Evolutionary conservation across 2,888 invertebrate species (phyloP), one percentile per base, ranked within the genome.

Genomic region (Pheosia gnoma): DNA sequence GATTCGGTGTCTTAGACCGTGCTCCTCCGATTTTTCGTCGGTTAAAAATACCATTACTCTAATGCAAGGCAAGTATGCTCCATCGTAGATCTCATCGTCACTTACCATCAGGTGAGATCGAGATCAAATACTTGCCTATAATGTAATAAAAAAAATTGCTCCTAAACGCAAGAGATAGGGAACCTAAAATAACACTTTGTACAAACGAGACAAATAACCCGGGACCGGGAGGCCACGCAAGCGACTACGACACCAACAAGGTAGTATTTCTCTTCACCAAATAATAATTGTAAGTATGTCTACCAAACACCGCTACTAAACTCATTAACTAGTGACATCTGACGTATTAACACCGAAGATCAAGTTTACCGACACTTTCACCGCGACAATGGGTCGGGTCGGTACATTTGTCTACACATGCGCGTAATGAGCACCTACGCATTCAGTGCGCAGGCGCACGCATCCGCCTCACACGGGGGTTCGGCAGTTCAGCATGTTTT

Each of bases 341-440:
- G 11, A 5, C 36, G 45, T 11, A 58, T 11, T 54, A 58, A 62
- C 60, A 58, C 52, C 57, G 52, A 70, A 70, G 74, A 78, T 79
- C 81, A 80, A 78, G 81, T 79, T 78, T 79, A 78, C 63, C 57
- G 74, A 70, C 72, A 79, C 80, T 80, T 81, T 81, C 81, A 69
- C 79, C 59, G n/a, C 49, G 2, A 71, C 71, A 75, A 78, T 73
- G 68, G 72, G 53, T 75, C 75, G 76, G 71, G 51, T 74, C 75
- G 75, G 70, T 77, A 78, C 71, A 76, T 79, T 78, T 78, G 75
- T 72, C 68, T 63, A 68, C 67, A 70, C 58, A 57, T 54, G 56
- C 56, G 36, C 53, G 11, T 75, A 77, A 78, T 76, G 68, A 67
- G 66, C 68, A 57, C 65, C 77, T 74, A 65, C 68, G 67, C 65